Conservation (phyloP, 1,140 invertebrate species). For the Halictus rubicundus region DNA sequence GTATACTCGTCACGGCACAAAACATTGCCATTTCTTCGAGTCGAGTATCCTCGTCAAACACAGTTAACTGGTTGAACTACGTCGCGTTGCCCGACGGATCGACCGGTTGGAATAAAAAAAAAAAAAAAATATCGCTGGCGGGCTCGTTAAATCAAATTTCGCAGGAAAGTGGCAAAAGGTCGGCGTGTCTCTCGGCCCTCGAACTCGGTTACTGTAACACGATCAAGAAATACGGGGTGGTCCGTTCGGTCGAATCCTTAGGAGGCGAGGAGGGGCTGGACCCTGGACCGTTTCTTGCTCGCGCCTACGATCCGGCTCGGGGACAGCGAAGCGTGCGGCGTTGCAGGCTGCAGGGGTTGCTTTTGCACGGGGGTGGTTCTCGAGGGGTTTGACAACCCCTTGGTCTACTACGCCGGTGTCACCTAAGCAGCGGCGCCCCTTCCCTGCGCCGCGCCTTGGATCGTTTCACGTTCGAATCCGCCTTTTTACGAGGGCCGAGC, state of each 20-base stretch:
- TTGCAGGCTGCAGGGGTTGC: constrained; percentile 59
- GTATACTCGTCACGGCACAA: too few relatives aligned
- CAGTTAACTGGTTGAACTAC: too few relatives aligned
- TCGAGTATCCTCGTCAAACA: too few relatives aligned
- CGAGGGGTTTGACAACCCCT: constrained; percentile 59
- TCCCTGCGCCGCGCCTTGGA: constrained; percentile 44
- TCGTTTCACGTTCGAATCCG: constrained; percentile 62
- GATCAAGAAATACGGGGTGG: constrained; percentile 29
- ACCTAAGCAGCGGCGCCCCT: constrained; percentile 53
- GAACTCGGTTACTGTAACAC: constrained; percentile 47
- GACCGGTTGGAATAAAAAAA: too few relatives aligned
- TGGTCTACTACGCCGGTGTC: constrained; percentile 43
- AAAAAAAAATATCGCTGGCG: background rate
- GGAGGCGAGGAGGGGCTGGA: background rate
- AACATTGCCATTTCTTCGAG: too few relatives aligned
- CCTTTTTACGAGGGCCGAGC: constrained; percentile 57
- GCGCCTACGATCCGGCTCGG: constrained; percentile 10
- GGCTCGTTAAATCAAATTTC: background rate
- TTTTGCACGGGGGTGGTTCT: constrained; percentile 51
- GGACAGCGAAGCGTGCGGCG: constrained; percentile 23
- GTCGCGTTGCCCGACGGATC: too few relatives aligned
- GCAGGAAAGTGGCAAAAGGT: background rate
- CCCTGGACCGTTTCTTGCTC: constrained; percentile 27
- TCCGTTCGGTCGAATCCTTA: constrained; percentile 45
- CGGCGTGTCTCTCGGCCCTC: background rate